Base-by-base conservation (phyloP, 92 coral and sea anemone species). In the Epizoanthus fatuus region DNA sequence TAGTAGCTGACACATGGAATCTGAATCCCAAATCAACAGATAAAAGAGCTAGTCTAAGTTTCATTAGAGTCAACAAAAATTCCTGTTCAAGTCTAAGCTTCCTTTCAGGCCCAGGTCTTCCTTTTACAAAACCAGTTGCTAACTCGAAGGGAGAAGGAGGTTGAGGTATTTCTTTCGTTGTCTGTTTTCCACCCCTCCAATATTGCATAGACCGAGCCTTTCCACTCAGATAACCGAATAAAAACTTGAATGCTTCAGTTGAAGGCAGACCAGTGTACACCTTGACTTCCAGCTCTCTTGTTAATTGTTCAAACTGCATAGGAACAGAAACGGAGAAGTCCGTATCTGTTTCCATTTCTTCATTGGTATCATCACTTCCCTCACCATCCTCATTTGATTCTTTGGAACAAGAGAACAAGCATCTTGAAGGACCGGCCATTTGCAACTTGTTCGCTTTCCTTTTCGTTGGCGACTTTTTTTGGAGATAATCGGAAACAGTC, bases 101-200 rank as follows among this genome's bases (percentile, higher is more conserved):
- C 56, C 81, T 57, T 39, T 37, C 80, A n/a, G 88, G 92, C 38
- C 82, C 84, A 75, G 75, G 75, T 55, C 88, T 68, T 69, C 63
- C 63, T 45, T 53, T 53, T 68, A 22, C 45, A 68, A 19, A 62
- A 32, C 66, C 75, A 40, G 74, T 68, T 85, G 76, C 85, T 38
- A 72, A 76, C 72, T 75, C 86, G 72, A 81, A 74, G 9, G 67
- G 25, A 65, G 91, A 77, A 58, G 80, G 75, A 56, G 44, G 11
- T 67, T 86, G 69, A 64, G 87, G 80, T 51, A 84, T 72, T 58
- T 86, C 88, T 62, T 74, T 82, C 47, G 88, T 75, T 66, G 90
- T 85, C 71, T 93, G 89, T 83, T 93, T 90, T 63, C 67, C 81
- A 54, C 96, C 92, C 49, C 92, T 38, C 92, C 94, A 88, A 77